A percentile compares a stretch with the other conserved stretches of the same genome.
phyloP scores from a whole-genome alignment of 2,888 invertebrate species.

The Cacoxenus indagator region DNA sequence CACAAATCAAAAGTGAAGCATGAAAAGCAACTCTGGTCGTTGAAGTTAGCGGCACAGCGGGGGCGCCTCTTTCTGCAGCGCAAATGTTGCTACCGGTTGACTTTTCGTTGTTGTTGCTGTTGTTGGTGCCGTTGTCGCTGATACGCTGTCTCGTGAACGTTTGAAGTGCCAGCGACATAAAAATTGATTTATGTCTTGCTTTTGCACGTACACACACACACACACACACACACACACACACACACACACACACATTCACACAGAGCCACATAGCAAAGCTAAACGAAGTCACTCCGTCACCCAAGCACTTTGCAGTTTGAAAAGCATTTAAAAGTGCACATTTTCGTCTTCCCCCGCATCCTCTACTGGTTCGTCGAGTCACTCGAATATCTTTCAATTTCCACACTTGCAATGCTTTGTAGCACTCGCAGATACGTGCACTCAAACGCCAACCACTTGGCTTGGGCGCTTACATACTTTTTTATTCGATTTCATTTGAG shows the following conservation, averaged over 20 bases:
- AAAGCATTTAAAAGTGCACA: slow-evolving; percentile 9
- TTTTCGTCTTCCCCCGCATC: background rate
- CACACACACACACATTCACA: background rate
- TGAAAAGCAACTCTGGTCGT: slow-evolving; percentile 1
- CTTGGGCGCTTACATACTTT: background rate
- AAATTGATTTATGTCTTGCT: slow-evolving; percentile 21
- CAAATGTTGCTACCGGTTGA: slow-evolving; percentile 17
- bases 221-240: background rate
- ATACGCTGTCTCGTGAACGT: slow-evolving; percentile 10
- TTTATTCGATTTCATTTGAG: background rate
- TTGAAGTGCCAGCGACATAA: slow-evolving; percentile 21
- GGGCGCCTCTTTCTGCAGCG: background rate
- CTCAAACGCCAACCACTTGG: background rate
- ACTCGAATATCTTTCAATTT: background rate
- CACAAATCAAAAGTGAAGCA: slow-evolving; percentile 18
- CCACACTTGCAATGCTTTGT: slow-evolving; percentile 4
- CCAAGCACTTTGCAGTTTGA: slow-evolving; percentile 2
- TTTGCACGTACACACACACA: slow-evolving; percentile 6
- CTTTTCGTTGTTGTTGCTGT: slow-evolving; percentile 7
- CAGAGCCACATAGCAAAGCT: no score
- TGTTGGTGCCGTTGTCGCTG: background rate
- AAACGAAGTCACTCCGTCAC: no score
- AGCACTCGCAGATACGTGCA: background rate
- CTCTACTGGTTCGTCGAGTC: no score
- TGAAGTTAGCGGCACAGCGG: background rate